These are phyloP conservation scores for Phortica okadai DNA, from an alignment of 2,888 invertebrate species.

Conservation along the genomic window DNA sequence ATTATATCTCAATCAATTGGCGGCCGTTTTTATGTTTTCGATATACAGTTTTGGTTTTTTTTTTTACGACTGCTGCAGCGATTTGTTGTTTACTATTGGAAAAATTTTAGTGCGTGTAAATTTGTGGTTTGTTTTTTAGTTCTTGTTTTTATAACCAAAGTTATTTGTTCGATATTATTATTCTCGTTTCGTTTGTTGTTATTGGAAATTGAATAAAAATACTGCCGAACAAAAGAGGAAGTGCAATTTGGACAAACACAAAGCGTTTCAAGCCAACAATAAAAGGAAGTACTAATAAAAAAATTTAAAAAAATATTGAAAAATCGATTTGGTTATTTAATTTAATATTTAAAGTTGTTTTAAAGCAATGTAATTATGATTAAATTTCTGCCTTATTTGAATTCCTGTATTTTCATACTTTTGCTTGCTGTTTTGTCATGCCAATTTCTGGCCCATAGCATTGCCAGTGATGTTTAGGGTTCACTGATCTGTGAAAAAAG, in stretches of 20 bases:
- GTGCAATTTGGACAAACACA: not conserved
- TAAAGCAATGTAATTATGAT: not conserved
- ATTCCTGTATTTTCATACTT: not conserved
- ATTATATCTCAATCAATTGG: slow-evolving; percentile 72
- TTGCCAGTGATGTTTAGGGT: slow-evolving; percentile 45
- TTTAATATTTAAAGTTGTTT: not conserved
- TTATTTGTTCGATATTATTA: slow-evolving; percentile 22
- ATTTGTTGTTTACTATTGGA: slow-evolving; percentile 50
- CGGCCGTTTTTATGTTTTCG: slow-evolving; percentile 61
- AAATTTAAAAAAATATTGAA: too few relatives aligned
- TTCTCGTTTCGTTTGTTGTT: slow-evolving; percentile 34
- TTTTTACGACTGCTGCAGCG: slow-evolving; percentile 61
- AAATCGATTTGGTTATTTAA: not conserved
- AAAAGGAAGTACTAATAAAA: not conserved
- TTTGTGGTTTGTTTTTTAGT: slow-evolving; percentile 52
- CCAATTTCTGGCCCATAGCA: not conserved
- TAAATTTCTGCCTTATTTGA: not conserved
- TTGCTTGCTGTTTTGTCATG: not conserved
- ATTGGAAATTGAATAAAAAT: slow-evolving; percentile 15
- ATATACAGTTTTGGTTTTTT: slow-evolving; percentile 53
- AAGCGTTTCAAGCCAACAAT: not conserved
- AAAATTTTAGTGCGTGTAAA: slow-evolving; percentile 51
- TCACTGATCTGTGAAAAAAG: slow-evolving; percentile 67
- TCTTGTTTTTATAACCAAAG: slow-evolving; percentile 15
- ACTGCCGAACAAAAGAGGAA: not conserved